Evolutionary conservation across 2,797 vertebrate genomes (phyloP).

Genomic region (Antennarius maculatus): DNA sequence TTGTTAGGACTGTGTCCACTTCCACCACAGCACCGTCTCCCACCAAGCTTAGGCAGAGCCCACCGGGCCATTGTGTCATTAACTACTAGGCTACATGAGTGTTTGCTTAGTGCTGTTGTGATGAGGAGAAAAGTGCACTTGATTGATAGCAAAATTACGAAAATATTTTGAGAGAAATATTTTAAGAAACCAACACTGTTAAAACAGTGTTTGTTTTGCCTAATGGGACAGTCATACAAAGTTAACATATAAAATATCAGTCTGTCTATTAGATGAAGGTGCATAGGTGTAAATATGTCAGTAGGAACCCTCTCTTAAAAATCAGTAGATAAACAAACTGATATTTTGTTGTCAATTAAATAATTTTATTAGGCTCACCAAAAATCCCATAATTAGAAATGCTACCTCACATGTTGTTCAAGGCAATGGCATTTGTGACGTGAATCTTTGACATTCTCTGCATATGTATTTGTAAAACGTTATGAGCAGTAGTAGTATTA

Average conservation of each 20-base stretch:
- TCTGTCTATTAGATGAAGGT: not conserved
- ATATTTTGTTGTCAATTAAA: too few relatives aligned
- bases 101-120: constrained; percentile 37
- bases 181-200: not conserved
- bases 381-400: not conserved
- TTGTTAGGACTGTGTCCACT: constrained; percentile 13
- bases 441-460: not conserved
- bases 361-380: not conserved
- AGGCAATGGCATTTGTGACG: not conserved
- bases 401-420: not conserved
- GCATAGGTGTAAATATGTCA: not conserved
- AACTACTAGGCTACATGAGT: constrained; percentile 38
- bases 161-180: not conserved
- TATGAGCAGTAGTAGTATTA: too few relatives aligned
- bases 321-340: too few relatives aligned
- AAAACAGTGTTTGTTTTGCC: not conserved
- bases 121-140: constrained; percentile 14
- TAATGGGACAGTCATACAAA: not conserved
- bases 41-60: constrained; percentile 18
- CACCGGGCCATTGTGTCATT: constrained; percentile 7
- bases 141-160: not conserved
- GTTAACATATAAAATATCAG: not conserved
- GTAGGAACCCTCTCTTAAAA: not conserved
- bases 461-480: not conserved
- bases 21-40: constrained; percentile 14